Evolutionary conservation across 2,797 vertebrate genomes (phyloP).

Genomic region (Trematomus bernacchii): DNA sequence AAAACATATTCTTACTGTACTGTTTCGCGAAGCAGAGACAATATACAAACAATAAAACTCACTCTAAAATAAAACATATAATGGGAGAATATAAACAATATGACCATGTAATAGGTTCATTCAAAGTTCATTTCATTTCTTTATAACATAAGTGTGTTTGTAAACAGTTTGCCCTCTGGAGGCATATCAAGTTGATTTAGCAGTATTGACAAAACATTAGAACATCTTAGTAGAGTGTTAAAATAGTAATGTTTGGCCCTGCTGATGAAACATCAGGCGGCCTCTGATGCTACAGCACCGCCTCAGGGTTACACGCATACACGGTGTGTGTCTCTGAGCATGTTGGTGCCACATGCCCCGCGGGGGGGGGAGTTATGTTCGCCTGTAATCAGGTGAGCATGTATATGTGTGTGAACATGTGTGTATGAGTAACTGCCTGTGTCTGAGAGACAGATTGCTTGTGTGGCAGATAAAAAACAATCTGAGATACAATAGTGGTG

Average conservation of each 20-base stretch:
- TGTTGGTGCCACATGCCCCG: slow-evolving; percentile 29
- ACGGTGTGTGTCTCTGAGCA: slow-evolving; percentile 23
- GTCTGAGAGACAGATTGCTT: slow-evolving; percentile 53
- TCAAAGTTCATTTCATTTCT: slow-evolving; percentile 72
- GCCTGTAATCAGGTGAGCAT: slow-evolving; percentile 56
- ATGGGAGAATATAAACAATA: slow-evolving; percentile 49
- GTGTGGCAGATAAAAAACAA: slow-evolving; percentile 43
- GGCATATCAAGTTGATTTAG: slow-evolving; percentile 79
- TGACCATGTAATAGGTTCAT: slow-evolving; percentile 67
- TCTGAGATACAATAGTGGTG: slow-evolving; percentile 51
- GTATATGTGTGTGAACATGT: slow-evolving; percentile 29
- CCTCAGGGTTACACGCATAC: slow-evolving; percentile 68
- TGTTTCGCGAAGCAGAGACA: slow-evolving; percentile 28
- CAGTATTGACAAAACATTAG: slow-evolving; percentile 77
- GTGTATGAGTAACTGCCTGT: slow-evolving; percentile 26
- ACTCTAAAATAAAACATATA: slow-evolving; percentile 30
- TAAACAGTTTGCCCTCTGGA: slow-evolving; percentile 73
- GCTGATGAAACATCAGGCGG: slow-evolving; percentile 78
- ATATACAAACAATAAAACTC: slow-evolving; percentile 15
- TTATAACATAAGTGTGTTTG: slow-evolving; percentile 64
- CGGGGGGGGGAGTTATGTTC: slow-evolving; percentile 37
- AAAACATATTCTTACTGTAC: not conserved
- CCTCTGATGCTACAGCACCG: slow-evolving; percentile 60
- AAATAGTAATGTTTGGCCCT: slow-evolving; percentile 72
- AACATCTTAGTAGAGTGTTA: slow-evolving; percentile 60